A percentile compares a stretch with the other conserved stretches of the same genome.
Evolutionary conservation across 92 coral and sea anemone genomes (phyloP).

Genomic region (Zoanthus sociatus): DNA sequence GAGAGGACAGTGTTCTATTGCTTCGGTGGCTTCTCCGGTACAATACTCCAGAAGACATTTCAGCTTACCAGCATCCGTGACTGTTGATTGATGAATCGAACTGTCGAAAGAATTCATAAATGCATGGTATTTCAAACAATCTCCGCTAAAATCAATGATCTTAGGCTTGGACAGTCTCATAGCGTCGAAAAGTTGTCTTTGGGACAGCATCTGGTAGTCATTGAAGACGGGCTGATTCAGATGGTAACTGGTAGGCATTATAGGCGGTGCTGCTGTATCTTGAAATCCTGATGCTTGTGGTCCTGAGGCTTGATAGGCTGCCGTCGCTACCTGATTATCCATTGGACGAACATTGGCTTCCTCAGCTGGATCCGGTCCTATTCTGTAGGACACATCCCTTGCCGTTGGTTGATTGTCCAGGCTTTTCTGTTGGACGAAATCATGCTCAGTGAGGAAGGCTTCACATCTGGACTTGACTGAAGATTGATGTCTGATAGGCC

Average conservation of each 20-base stretch:
- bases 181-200: slow-evolving; percentile 20
- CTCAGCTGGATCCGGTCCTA: slow-evolving; percentile 13
- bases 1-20: slow-evolving; percentile 48
- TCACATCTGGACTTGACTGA: no score
- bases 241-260: slow-evolving; percentile 3
- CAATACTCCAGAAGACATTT: slow-evolving; percentile 25
- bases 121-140: slow-evolving; percentile 11
- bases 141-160: slow-evolving; percentile 15
- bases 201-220: slow-evolving; percentile 24
- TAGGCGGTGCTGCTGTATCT: slow-evolving; percentile 12
- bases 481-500: no score
- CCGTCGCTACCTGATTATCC: background rate
- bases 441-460: no score
- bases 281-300: slow-evolving; percentile 8
- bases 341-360: background rate
- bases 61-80: slow-evolving; percentile 30
- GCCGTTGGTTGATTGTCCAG: slow-evolving; percentile 12
- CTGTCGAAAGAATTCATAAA: slow-evolving; percentile 26
- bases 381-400: slow-evolving; percentile 8
- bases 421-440: background rate
- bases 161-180: slow-evolving; percentile 15
- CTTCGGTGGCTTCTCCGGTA: slow-evolving; percentile 38
- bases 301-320: slow-evolving; percentile 13
- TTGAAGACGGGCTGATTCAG: slow-evolving; percentile 1
- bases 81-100: slow-evolving; percentile 18